Conservation (phyloP, 2,888 invertebrate species). For the Erebia palarica region DNA sequence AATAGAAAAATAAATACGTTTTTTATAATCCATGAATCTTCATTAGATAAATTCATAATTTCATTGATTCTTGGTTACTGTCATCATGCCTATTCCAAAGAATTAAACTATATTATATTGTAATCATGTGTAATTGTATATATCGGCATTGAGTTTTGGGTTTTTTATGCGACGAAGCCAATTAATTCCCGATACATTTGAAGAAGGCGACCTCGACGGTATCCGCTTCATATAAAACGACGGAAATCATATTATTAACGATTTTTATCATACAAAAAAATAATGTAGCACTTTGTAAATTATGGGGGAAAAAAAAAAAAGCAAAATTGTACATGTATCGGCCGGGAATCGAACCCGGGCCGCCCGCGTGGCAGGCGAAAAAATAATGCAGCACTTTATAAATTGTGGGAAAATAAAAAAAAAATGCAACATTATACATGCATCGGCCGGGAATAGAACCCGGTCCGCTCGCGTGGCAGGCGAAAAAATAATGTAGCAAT, state of each 20-base stretch:
- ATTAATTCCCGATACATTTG: constrained; percentile 21
- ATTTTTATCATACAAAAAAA: constrained; percentile 10
- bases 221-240: constrained; percentile 60
- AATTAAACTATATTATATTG: no score
- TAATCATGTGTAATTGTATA: neutral
- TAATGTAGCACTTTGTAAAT: neutral
- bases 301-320: constrained; percentile 1
- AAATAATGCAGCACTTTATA: neutral
- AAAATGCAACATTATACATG: constrained; percentile 35
- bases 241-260: constrained; percentile 55
- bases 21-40: no score
- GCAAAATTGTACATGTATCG: constrained; percentile 49
- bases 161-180: constrained; percentile 28
- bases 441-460: constrained; percentile 81
- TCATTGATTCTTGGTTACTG: no score
- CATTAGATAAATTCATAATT: no score
- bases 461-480: constrained; percentile 83
- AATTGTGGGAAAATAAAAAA: neutral
- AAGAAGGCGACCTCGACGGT: constrained; percentile 61
- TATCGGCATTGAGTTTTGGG: constrained; percentile 10
- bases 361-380: constrained; percentile 83
- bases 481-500: neutral
- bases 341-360: constrained; percentile 82
- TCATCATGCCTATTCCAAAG: no score
- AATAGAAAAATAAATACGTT: no score